phyloP scores from a whole-genome alignment of 2,888 invertebrate species.

The Marronus borbonicus region DNA sequence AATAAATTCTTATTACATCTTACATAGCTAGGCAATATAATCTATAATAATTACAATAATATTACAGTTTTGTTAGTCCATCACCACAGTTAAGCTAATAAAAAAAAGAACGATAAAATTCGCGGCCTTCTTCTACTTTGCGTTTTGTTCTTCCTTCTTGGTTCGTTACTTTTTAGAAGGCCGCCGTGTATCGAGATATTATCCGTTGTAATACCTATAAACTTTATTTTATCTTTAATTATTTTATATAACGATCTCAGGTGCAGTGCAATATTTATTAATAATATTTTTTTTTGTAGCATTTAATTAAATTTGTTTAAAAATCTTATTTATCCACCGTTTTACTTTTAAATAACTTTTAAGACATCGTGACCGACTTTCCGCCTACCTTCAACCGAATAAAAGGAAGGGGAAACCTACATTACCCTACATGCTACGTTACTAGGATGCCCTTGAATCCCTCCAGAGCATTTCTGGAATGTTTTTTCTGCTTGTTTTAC shows the following conservation, averaged over 20 bases:
- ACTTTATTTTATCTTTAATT: constrained; percentile 47
- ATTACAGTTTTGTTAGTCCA: constrained; percentile 69
- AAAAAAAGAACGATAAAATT: constrained; percentile 62
- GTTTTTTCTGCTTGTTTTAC: constrained; percentile 60
- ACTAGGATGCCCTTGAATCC: constrained; percentile 72
- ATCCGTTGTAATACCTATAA: constrained; percentile 45
- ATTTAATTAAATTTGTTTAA: constrained; percentile 5
- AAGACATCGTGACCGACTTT: neutral
- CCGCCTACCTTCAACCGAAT: no score
- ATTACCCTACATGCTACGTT: constrained; percentile 59
- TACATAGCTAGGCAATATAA: constrained; percentile 51
- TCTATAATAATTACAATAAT: constrained; percentile 66
- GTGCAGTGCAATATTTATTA: constrained; percentile 55
- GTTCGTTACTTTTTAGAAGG: constrained; percentile 3
- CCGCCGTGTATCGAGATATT: constrained; percentile 5
- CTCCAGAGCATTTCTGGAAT: constrained; percentile 72
- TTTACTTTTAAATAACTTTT: no score
- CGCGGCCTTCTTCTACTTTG: constrained; percentile 49
- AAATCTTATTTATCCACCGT: neutral
- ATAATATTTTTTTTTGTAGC: constrained; percentile 40
- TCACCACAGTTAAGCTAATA: constrained; percentile 69
- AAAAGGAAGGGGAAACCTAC: constrained; percentile 51
- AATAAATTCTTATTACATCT: constrained; percentile 3
- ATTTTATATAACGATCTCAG: constrained; percentile 52
- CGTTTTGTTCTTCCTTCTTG: constrained; percentile 3